Evolutionary conservation across 2,888 invertebrate species (phyloP).

Genomic region (Drosophila mimica): DNA sequence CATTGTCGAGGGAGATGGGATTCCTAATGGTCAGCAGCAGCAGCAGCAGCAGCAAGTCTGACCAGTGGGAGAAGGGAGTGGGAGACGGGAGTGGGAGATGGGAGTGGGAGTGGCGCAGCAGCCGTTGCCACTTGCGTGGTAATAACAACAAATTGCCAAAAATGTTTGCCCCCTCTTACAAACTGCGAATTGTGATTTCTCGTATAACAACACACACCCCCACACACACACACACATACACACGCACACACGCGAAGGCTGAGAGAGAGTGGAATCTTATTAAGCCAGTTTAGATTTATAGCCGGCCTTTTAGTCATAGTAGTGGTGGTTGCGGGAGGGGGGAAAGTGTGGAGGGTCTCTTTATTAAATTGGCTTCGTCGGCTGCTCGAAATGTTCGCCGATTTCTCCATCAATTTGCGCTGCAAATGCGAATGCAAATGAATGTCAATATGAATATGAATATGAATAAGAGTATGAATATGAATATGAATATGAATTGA

Average conservation of each 20-base stretch:
- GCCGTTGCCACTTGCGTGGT: slow-evolving; percentile 50
- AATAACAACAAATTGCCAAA: slow-evolving; percentile 71
- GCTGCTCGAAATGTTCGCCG: slow-evolving; percentile 45
- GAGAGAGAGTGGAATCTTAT: slow-evolving; percentile 63
- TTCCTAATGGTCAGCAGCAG: slow-evolving; percentile 17
- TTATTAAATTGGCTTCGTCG: slow-evolving; percentile 41
- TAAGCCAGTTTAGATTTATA: slow-evolving; percentile 71
- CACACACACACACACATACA: slow-evolving; percentile 1
- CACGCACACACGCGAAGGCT: background rate
- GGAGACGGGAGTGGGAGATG: background rate
- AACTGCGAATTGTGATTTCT: slow-evolving; percentile 55
- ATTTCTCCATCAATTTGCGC: slow-evolving; percentile 49
- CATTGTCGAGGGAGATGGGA: slow-evolving; percentile 2
- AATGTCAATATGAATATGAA: slow-evolving; percentile 30
- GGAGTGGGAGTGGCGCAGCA: slow-evolving; percentile 16
- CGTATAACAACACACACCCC: slow-evolving; percentile 22
- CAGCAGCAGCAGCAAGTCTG: slow-evolving; percentile 9
- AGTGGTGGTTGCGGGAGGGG: background rate
- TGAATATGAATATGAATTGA: slow-evolving; percentile 15
- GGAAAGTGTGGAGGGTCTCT: background rate
- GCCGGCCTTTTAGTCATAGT: slow-evolving; percentile 31
- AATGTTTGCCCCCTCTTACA: slow-evolving; percentile 51
- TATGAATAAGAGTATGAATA: slow-evolving; percentile 21
- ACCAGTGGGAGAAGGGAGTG: background rate
- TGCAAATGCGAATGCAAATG: slow-evolving; percentile 38